Conservation (phyloP, 2,113 vertebrate genomes). For the Pristiophorus japonicus region DNA sequence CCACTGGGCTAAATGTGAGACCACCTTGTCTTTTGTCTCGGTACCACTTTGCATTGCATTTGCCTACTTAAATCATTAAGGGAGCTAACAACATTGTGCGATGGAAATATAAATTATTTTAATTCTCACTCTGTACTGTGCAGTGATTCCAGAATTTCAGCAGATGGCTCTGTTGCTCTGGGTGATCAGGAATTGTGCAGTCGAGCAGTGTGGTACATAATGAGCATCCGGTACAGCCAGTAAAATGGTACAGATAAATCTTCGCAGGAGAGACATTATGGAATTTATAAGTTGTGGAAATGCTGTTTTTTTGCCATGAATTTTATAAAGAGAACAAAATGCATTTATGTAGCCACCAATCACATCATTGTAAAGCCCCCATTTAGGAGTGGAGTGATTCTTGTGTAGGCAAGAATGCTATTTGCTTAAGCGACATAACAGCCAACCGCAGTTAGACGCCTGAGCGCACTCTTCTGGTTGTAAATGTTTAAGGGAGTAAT, state of each 20-base stretch:
- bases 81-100: not conserved
- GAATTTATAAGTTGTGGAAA: not conserved
- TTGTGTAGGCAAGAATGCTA: not conserved
- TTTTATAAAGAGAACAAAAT: constrained; percentile 1
- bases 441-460: not conserved
- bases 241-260: not conserved
- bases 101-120: not conserved
- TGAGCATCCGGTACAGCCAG: not conserved
- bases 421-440: not conserved
- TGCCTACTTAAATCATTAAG: not conserved
- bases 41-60: not conserved
- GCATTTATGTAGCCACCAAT: not conserved
- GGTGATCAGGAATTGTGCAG: not conserved
- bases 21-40: not conserved
- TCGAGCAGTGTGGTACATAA: not conserved
- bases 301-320: not conserved
- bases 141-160: not conserved
- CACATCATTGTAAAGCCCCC: not conserved
- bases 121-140: not conserved
- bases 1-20: not conserved
- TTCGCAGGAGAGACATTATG: not conserved
- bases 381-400: not conserved
- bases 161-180: not conserved
- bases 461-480: not conserved
- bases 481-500: not conserved